Evolutionary conservation across 1,140 invertebrate genomes (phyloP).

Genomic region (Triops longicaudatus): DNA sequence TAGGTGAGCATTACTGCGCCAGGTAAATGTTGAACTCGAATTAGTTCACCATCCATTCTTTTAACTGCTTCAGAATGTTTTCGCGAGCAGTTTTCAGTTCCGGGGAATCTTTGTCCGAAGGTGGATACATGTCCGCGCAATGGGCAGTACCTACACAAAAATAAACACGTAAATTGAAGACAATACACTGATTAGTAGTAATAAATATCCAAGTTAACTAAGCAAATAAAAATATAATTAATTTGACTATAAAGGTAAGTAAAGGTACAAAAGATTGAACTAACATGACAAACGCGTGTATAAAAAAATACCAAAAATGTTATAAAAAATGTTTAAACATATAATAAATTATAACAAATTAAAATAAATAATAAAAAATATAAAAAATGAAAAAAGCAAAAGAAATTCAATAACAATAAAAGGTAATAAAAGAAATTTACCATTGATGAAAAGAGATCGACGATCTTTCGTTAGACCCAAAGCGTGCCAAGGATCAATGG

Average conservation of each 20-base stretch:
- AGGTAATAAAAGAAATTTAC: not conserved
- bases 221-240: too few species aligned
- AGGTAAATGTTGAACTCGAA: not conserved
- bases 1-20: not conserved
- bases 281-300: too few species aligned
- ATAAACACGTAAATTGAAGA: not conserved
- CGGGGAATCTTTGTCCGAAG: constrained; percentile 18
- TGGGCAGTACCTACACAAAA: constrained; percentile 55
- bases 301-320: too few species aligned
- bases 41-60: not conserved
- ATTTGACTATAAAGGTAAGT: too few species aligned
- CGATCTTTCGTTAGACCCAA: constrained; percentile 38
- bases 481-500: constrained; percentile 88
- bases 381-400: too few species aligned
- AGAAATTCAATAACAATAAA: not conserved
- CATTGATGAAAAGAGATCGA: constrained; percentile 23
- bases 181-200: too few species aligned
- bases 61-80: constrained; percentile 7
- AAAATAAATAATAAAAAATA: too few species aligned
- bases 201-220: too few species aligned
- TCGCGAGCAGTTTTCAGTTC: constrained; percentile 23
- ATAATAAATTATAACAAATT: too few species aligned
- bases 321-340: too few species aligned
- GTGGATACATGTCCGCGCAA: constrained; percentile 55
- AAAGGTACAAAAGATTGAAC: too few species aligned